These are phyloP conservation scores for Lepidurus couesii DNA, from an alignment of 1,140 invertebrate genomes.

Conservation along the genomic window DNA sequence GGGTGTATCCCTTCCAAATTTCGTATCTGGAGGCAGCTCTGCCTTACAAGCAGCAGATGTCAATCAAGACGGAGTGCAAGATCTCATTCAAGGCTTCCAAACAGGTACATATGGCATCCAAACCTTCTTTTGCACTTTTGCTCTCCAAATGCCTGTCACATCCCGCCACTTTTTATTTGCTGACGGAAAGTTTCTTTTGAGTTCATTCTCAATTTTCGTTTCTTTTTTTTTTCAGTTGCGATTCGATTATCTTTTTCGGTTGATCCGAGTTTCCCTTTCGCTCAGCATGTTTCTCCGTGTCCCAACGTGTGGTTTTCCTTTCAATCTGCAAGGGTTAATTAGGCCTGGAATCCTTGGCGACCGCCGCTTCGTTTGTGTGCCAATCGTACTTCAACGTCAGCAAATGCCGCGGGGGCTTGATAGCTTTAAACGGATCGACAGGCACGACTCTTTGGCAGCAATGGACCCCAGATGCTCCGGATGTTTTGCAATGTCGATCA, in stretches of 20 bases:
- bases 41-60: slow-evolving; percentile 26
- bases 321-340: neutral
- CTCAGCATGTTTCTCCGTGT: slow-evolving; percentile 16
- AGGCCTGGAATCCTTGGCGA: neutral
- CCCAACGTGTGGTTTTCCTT: neutral
- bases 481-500: slow-evolving; percentile 16
- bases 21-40: neutral
- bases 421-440: slow-evolving; percentile 27
- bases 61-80: slow-evolving; percentile 28
- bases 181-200: slow-evolving; percentile 2
- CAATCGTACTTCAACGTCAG: slow-evolving; percentile 28
- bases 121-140: neutral
- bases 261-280: neutral
- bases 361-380: slow-evolving; percentile 29
- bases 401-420: slow-evolving; percentile 25
- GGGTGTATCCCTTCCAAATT: slow-evolving; percentile 23
- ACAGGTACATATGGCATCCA: slow-evolving; percentile 17
- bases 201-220: slow-evolving; percentile 9
- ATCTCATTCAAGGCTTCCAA: slow-evolving; percentile 29
- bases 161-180: neutral
- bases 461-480: slow-evolving; percentile 22
- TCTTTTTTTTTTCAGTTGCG: neutral
- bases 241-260: slow-evolving; percentile 27
- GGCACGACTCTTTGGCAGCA: slow-evolving; percentile 28
- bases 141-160: neutral